Base-by-base conservation (phyloP, 2,113 vertebrate genomes). In the Tachysurus fulvidraco region DNA sequence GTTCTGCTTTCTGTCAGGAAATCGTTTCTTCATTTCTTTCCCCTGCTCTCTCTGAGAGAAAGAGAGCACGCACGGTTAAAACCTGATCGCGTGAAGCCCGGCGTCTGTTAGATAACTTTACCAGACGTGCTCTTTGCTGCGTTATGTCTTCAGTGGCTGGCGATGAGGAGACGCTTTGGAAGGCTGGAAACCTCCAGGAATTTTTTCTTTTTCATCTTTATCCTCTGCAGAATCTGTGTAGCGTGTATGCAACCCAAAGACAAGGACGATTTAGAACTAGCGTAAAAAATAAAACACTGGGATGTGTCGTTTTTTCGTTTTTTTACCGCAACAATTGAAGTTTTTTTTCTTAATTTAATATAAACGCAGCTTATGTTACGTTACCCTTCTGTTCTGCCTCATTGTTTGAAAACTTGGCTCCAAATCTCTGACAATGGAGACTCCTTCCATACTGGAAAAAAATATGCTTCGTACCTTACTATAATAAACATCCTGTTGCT, bases 1-100 rank as follows among this genome's bases (percentile, higher is more conserved):
- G 46, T 69, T 83, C 50, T 78, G 76, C 50, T 71, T 25, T 30
- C 54, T 28, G 19, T 83, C 82, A 69, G 82, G 64, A 71, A 83
- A 83, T 71, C 64, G 28, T 71, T 83, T 67, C 64, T 54, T 52
- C 14, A 14, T 30, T 64, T 50, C 62, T 67, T 25, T n/a, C 23
- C 6, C 13, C 50, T 65, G 16, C 64, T 69, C 10, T 69, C 16
- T 69, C 25, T 16, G n/a, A 36, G 46, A 50, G 46, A 50, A 9
- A 50, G 46, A 50, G 44, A 64, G 79, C 36, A 81, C 14, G 79
- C 79, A 62, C 60, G 8, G 80, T 82, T 30, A 82, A 25, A 41
- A n/a, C 25, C 44, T 6, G 62, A 83, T 41, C n/a, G 52, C n/a
- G n/a, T 52, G 64, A 69, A 54, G 44, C 62, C 81, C 64, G 21